A percentile compares a stretch with the other conserved stretches of the same genome.
Evolutionary conservation across 2,113 vertebrate species (phyloP).

Genomic region (Grammomys surdaster): DNA sequence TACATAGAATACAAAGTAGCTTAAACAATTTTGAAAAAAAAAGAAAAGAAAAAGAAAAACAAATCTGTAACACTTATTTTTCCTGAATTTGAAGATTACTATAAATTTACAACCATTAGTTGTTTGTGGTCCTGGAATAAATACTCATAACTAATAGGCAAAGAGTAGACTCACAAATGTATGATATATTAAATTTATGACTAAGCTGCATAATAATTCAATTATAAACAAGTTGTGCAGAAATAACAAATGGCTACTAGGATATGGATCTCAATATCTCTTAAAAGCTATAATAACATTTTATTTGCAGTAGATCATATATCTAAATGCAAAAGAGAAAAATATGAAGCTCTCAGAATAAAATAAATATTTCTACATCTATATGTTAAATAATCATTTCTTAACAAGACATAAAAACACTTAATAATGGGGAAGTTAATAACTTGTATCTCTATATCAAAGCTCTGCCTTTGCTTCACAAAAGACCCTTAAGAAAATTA

Average conservation of each 20-base stretch:
- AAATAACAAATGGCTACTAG: slow-evolving; percentile 3
- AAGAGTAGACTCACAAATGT: background rate
- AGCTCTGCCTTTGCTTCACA: slow-evolving; percentile 34
- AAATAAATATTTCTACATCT: background rate
- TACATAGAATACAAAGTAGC: background rate
- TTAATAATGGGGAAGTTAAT: background rate
- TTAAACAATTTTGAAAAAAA: background rate
- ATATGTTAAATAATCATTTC: slow-evolving; percentile 8
- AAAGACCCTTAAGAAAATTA: slow-evolving; percentile 18
- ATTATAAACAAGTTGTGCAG: background rate
- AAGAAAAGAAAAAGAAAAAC: background rate
- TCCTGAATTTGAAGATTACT: slow-evolving; percentile 18
- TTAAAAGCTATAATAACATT: background rate
- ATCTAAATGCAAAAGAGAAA: slow-evolving; percentile 37
- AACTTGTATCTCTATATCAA: slow-evolving; percentile 31
- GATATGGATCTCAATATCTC: background rate
- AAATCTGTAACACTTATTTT: background rate
- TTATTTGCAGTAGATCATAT: background rate
- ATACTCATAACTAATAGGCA: background rate
- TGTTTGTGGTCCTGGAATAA: background rate
- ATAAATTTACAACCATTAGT: slow-evolving; percentile 7
- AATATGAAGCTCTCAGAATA: slow-evolving; percentile 35
- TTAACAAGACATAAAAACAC: background rate
- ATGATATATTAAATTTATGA: background rate
- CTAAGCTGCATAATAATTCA: slow-evolving; percentile 4